Base-by-base conservation (phyloP, 2,888 invertebrate species). In the Lobophora halterata region DNA sequence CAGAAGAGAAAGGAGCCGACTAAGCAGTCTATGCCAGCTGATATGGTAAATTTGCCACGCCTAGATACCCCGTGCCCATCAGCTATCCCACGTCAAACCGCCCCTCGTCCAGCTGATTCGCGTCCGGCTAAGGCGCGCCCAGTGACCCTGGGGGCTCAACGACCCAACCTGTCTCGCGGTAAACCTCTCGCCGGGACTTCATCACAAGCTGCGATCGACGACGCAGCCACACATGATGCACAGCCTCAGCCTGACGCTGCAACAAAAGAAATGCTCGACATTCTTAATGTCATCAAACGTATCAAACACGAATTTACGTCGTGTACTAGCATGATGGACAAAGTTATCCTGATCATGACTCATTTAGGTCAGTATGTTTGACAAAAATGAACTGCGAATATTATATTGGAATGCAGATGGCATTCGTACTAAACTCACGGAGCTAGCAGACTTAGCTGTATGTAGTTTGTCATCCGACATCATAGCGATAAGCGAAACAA, bases 381-480 rank as follows among this genome's bases (percentile, higher is more conserved):
- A 12, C 14, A 33, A 13, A 8, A 31, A 23, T n/a, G 19, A 33
- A 9, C n/a, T 33, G 8, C 7, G 23, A n/a, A 16, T 32, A 17
- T 4, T 18, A 16, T 32, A 24, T 18, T 32, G 32, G 32, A 32
- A 32, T 32, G 24, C 24, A 11, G 25, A 25, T 9, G 32, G 25
- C 12, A 25, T 32, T 23, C 25, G 25, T 6, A 23, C 16, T 10
- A 32, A 32, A 17, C 17, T 32, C 6, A n/a, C 18, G 7, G 11
- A 25, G 7, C 19, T 32, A 1, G 12, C 12, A 12, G 26, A 33
- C 10, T 8, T 33, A 8, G 33, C 33, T n/a, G 14, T 26, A 10
- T 12, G 12, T 16, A 18, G 18, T 1, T 8, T 33, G 9, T 19
- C 19, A 7, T 26, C 26, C 2, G 32, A 32, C 7, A 12, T 31